These are phyloP conservation scores for Parnassius apollo DNA, from an alignment of 2,888 invertebrate genomes.

Conservation along the genomic window DNA sequence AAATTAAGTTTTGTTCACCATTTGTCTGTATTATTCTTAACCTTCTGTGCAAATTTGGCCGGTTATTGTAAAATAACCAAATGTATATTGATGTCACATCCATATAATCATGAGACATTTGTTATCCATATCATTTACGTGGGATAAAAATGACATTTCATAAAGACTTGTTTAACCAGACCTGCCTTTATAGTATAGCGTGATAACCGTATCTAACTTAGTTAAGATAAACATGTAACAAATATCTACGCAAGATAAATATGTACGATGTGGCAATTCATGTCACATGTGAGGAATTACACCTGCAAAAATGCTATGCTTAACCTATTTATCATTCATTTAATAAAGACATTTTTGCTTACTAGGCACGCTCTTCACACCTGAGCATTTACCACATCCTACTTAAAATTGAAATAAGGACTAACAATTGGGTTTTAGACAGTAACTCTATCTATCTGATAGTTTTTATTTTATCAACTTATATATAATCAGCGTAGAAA, in stretches of 20 bases:
- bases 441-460: not conserved
- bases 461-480: not conserved
- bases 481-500: slow-evolving; percentile 4
- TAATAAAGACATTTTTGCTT: no score
- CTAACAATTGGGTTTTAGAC: not conserved
- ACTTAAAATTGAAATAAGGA: no score
- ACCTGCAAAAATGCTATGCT: no score
- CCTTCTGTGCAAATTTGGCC: no score
- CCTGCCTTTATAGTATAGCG: slow-evolving; percentile 23
- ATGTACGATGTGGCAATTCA: slow-evolving; percentile 13
- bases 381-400: no score
- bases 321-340: no score
- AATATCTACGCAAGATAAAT: slow-evolving; percentile 22
- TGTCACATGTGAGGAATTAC: not conserved
- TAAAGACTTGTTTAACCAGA: slow-evolving; percentile 26
- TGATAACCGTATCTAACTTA: slow-evolving; percentile 34
- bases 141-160: slow-evolving; percentile 43
- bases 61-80: no score
- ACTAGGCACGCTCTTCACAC: no score
- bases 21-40: no score
- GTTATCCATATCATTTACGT: slow-evolving; percentile 48
- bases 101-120: slow-evolving; percentile 31
- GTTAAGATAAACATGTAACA: slow-evolving; percentile 25
- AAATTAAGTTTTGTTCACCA: no score
- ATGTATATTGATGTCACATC: slow-evolving; percentile 3